Evolutionary conservation across 1,140 invertebrate species (phyloP), one percentile per base, ranked within the genome.

Genomic region (Chrysopa pallens): DNA sequence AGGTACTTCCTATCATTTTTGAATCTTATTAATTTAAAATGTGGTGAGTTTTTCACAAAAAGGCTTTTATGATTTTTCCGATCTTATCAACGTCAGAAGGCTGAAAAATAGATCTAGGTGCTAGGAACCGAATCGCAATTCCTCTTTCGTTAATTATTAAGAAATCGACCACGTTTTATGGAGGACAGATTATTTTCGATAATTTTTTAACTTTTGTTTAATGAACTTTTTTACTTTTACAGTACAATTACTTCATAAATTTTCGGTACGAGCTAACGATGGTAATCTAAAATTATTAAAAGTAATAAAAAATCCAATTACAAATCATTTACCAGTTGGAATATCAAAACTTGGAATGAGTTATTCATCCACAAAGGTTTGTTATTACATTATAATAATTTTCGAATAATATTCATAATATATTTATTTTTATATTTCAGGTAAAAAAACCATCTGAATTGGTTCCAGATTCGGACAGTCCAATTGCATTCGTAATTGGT

Each of bases 251-350:
- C 69, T 98, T 36, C 90, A 96, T 56, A 96, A 96, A 66, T 84
- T 93, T 55, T 79, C 77, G 45, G 87, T 99, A 15, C 69, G 89
- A 55, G 88, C 95, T 36, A 77, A 79, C 13, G 88, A 96, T 60
- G 78, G 79, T 1, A 76, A 84, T 1, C 80, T 92, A 58, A 96
- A 94, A 57, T 59, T 99, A 14, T 61, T 98, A 38, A 95, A 94
- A 72, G 87, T 98, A 6, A 95, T 99, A 36, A 96, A 94, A 63
- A 98, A 99, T 68, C 96, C 96, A 4, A 70, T 98, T 0, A 87
- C 80, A 4, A 74, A 89, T 57, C 92, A 98, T 68, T 66, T 99
- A 23, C 95, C 95, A n/a, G 84, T 90, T 14, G 94, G 93, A 35
- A 92, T 89, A 50, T 75, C 68, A 41, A 98, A 96, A 67, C 72